phyloP scores from a whole-genome alignment of 2,113 vertebrate species.

The Gnathochromis pfefferi region DNA sequence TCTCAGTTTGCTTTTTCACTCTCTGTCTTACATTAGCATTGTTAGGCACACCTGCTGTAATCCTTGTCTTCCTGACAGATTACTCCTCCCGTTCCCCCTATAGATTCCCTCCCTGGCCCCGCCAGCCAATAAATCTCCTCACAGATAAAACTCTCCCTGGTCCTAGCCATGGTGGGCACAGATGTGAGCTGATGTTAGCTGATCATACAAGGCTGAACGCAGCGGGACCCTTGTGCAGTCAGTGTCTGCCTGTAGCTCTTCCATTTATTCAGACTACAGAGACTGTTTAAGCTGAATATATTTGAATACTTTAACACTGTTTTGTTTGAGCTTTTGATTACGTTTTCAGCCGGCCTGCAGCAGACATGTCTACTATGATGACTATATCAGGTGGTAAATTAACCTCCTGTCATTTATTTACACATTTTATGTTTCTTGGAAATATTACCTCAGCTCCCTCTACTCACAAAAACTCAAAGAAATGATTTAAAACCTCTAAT shows the following conservation, averaged over 20 bases:
- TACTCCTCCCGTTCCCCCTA: slow-evolving; percentile 38
- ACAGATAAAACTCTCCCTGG: slow-evolving; percentile 36
- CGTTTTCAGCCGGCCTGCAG: neutral
- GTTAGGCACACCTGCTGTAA: slow-evolving; percentile 61
- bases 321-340: neutral
- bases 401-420: neutral
- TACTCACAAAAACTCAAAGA: neutral
- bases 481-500: neutral
- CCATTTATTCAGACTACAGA: neutral
- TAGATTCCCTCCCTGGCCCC: slow-evolving; percentile 39
- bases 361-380: neutral
- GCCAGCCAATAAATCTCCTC: slow-evolving; percentile 57
- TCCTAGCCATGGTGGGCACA: neutral
- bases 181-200: slow-evolving; percentile 26
- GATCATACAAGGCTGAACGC: slow-evolving; percentile 12
- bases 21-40: slow-evolving; percentile 49
- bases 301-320: neutral
- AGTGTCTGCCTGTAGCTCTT: neutral
- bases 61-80: slow-evolving; percentile 60
- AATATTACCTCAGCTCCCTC: neutral
- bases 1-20: neutral
- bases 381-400: neutral
- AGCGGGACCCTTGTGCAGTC: neutral
- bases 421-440: neutral
- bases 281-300: neutral